Percentiles rank a stretch among this genome's conserved stretches.
Evolutionary conservation across 2,113 vertebrate species (phyloP).

Genomic region (Crotalus tigris): DNA sequence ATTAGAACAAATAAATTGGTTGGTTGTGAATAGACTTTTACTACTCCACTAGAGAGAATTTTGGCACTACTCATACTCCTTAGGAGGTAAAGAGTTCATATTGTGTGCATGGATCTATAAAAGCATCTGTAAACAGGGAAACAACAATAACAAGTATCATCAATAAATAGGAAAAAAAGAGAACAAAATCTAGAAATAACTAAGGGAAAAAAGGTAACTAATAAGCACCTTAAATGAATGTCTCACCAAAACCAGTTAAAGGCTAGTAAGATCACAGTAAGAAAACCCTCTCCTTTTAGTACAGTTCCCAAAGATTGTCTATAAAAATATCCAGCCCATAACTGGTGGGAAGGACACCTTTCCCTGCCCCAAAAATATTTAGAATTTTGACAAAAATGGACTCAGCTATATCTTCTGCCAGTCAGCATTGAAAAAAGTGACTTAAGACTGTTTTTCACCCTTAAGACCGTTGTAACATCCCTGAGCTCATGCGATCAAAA

Average conservation of each 20-base stretch:
- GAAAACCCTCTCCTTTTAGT: background rate
- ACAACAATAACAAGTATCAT: background rate
- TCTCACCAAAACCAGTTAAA: background rate
- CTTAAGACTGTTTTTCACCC: no score
- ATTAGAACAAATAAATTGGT: background rate
- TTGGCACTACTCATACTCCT: background rate
- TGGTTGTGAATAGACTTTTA: background rate
- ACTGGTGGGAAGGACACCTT: background rate
- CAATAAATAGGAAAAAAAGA: background rate
- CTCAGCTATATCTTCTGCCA: background rate
- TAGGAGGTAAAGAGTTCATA: background rate
- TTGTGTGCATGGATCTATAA: background rate
- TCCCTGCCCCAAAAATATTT: background rate
- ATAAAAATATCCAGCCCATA: background rate
- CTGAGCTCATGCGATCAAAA: no score
- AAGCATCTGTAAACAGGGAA: background rate
- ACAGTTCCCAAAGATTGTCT: background rate
- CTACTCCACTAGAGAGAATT: background rate
- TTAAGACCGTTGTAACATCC: no score
- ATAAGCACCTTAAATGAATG: background rate
- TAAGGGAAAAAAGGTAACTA: background rate
- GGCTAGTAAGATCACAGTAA: background rate
- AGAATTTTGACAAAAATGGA: background rate
- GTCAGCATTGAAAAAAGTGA: no score
- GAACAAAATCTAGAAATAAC: background rate